Evolutionary conservation across 2,797 vertebrate genomes (phyloP), one percentile per base, ranked within the genome.

Genomic region (Danio kyathit): DNA sequence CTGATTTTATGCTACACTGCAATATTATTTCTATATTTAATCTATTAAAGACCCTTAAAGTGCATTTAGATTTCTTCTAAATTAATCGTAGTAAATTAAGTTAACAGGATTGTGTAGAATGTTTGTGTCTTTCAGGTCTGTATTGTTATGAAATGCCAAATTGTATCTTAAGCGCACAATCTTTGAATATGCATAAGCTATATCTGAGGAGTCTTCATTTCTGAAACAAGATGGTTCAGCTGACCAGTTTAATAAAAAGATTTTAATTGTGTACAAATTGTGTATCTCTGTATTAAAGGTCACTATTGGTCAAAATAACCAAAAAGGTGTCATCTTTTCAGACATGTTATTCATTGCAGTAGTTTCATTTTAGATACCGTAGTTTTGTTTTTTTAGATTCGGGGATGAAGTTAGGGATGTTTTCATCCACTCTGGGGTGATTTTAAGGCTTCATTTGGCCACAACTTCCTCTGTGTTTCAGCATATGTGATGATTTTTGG

Each of bases 121-220:
- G 8, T 41, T 61, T 49, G 9, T 65, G 40, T 29, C 41, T 73
- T 64, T 80, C 57, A 38, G 48, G 60, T 48, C 19, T 72, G 1
- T n/a, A 17, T 46, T 65, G 16, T 73, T 63, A 29, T 14, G 7
- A 72, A 16, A 64, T 56, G 63, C 61, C 85, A 84, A 84, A 80
- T 64, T 46, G 5, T 80, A 65, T 74, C 17, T 46, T 82, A 75
- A 73, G 80, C 76, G 82, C 85, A 84, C 85, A 86, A 81, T 46
- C 46, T 56, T 57, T 52, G 65, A 59, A 73, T 70, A 74, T 38
- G 61, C 67, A 77, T 10, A 80, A 61, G 16, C 46, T 70, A 44
- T 73, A 44, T 52, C 69, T 61, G 29, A 54, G 14, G 57, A 56
- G 52, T 67, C 29, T 56, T 10, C 8, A 43, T n/a, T 59, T 16